These are phyloP conservation scores for Datnioides undecimradiatus DNA, from an alignment of 2,113 vertebrate genomes.

Conservation along the genomic window DNA sequence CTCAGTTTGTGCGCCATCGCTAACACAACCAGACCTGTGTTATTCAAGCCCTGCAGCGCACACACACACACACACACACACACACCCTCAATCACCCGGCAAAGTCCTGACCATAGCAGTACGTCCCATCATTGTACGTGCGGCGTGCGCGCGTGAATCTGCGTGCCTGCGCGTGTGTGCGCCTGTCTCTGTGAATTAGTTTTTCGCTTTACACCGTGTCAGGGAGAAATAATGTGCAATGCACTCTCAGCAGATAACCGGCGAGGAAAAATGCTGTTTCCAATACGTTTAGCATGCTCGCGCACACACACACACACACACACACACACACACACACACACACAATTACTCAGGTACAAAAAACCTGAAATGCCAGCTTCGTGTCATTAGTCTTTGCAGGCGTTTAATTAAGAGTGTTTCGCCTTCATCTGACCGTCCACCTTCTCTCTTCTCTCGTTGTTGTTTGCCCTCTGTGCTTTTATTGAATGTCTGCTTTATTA, in stretches of 20 bases:
- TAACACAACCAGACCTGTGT: slow-evolving; percentile 61
- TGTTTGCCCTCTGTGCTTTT: slow-evolving; percentile 42
- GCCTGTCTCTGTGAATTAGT: slow-evolving; percentile 76
- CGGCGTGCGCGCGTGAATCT: slow-evolving; percentile 71
- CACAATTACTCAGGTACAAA: background rate
- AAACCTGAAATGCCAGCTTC: slow-evolving; percentile 22
- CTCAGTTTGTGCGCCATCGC: slow-evolving; percentile 45
- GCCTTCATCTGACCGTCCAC: slow-evolving; percentile 21
- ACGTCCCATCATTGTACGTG: slow-evolving; percentile 68
- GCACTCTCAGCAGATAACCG: slow-evolving; percentile 72
- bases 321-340: background rate
- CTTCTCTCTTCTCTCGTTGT: slow-evolving; percentile 19
- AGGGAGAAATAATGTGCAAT: slow-evolving; percentile 75
- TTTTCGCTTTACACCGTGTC: slow-evolving; percentile 74
- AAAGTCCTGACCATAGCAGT: slow-evolving; percentile 75
- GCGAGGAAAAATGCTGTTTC: slow-evolving; percentile 39
- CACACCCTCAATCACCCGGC: slow-evolving; percentile 59
- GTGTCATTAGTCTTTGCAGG: slow-evolving; percentile 33
- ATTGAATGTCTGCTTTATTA: slow-evolving; percentile 49
- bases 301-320: background rate
- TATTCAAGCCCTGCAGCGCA: slow-evolving; percentile 59
- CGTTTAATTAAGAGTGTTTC: slow-evolving; percentile 41
- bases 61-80: slow-evolving; percentile 22
- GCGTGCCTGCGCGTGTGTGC: slow-evolving; percentile 70
- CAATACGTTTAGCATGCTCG: background rate